Base-by-base conservation (phyloP, 1,140 invertebrate genomes). In the Ruditapes philippinarum region DNA sequence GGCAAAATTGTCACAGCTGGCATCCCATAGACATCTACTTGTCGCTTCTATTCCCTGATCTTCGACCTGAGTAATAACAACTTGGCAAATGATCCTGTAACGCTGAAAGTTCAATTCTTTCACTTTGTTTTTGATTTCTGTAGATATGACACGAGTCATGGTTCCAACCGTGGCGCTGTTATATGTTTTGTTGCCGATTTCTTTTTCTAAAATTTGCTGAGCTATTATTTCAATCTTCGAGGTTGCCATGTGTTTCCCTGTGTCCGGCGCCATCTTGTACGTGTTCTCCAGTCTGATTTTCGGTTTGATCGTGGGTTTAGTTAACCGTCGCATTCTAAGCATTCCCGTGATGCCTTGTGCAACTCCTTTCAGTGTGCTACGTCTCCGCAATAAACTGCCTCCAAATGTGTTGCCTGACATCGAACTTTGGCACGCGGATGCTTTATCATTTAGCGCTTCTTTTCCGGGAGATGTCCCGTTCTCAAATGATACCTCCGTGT, bases 21-120 rank as follows among this genome's bases (percentile, higher is more conserved):
- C 73, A 81, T 94, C 92, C 94, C 94, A 95, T 9, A 94, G 73
- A 88, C 91, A 93, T n/a, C 94, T 81, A 85, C 94, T 94, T 38
- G 92, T 91, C 2, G 91, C 82, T 42, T 92, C 81, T 40, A 94
- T 28, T 22, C 91, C 94, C 36, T 94, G 94, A 11, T 91, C 90
- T 19, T 74, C 84, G 33, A 73, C 88, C 45, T 94, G 91, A 28
- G 93, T 91, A 36, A 95, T 91, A 7, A 91, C 74, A 0, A 94
- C 93, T 49, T 92, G 92, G 68, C 89, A 86, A 4, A 95, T 83
- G 14, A 94, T 89, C 68, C 94, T 94, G 81, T 93, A 94, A 31
- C 94, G 78, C 22, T 81, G 88, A 42, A 89, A 89, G 38, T 89
- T 79, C 65, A 94, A 57, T 42, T 84, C 45, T 60, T 93, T 94